Evolutionary conservation across 2,888 invertebrate genomes (phyloP).

Genomic region (Cryptophagus acutangulus): DNA sequence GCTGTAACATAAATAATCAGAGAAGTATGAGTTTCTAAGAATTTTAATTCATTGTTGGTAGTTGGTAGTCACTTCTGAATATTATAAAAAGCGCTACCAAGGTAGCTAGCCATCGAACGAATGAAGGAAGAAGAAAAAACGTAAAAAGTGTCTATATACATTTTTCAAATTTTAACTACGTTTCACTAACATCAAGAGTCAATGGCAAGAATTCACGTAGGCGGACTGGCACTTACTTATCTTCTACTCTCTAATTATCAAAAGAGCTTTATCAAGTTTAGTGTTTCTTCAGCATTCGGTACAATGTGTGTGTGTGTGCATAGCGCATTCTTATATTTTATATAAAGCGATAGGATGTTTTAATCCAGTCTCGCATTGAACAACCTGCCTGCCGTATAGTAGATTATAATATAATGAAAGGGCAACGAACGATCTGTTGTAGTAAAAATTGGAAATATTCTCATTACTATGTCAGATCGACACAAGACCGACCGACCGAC

Average conservation of each 20-base stretch:
- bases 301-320: slow-evolving; percentile 1
- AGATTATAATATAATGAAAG: too few species aligned
- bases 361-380: neutral
- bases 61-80: slow-evolving; percentile 34
- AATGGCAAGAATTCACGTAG: slow-evolving; percentile 21
- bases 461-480: neutral
- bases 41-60: slow-evolving; percentile 40
- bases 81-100: slow-evolving; percentile 31
- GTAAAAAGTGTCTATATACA: too few species aligned
- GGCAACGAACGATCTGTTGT: slow-evolving; percentile 1
- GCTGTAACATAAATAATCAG: slow-evolving; percentile 40
- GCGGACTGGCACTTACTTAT: slow-evolving; percentile 40
- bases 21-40: slow-evolving; percentile 40
- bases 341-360: too few species aligned
- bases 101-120: slow-evolving; percentile 29
- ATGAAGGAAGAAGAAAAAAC: too few species aligned
- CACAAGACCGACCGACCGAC: too few species aligned
- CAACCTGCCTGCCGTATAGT: slow-evolving; percentile 1
- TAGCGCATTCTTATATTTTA: neutral
- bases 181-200: slow-evolving; percentile 1
- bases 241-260: slow-evolving; percentile 45
- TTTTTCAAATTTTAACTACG: slow-evolving; percentile 34
- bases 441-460: slow-evolving; percentile 1
- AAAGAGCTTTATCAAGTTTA: slow-evolving; percentile 44
- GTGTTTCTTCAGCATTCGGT: slow-evolving; percentile 28